Evolutionary conservation across 1,140 invertebrate genomes (phyloP).

Genomic region (Euglossa dilemma): DNA sequence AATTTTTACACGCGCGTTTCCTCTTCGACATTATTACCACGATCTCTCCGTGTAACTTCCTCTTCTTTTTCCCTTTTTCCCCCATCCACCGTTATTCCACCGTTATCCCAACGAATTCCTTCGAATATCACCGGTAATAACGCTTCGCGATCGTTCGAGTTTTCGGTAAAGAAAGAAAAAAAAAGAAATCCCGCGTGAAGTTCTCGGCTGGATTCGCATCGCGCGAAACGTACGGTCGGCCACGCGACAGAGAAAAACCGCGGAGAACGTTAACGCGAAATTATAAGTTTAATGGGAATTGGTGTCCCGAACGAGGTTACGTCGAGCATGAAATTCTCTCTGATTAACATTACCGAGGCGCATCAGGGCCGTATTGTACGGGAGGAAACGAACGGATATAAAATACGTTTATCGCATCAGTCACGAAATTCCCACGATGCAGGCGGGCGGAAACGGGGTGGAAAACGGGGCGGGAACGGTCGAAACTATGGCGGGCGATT

Average conservation of each 20-base stretch:
- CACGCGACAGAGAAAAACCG: neutral
- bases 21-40: neutral
- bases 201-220: too few relatives aligned
- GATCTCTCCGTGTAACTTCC: neutral
- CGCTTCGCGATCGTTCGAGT: too few relatives aligned
- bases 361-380: neutral
- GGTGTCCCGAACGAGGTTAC: neutral
- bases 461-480: too few relatives aligned
- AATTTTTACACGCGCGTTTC: neutral
- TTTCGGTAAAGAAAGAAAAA: too few relatives aligned
- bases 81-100: too few relatives aligned
- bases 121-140: too few relatives aligned
- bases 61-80: neutral
- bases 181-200: too few relatives aligned
- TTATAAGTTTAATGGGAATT: neutral
- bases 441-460: neutral
- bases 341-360: neutral
- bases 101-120: too few relatives aligned
- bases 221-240: too few relatives aligned
- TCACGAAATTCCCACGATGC: neutral
- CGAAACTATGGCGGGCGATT: slow-evolving; percentile 39
- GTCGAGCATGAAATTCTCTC: neutral
- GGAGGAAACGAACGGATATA: neutral
- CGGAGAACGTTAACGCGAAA: neutral
- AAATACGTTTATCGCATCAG: slow-evolving; percentile 14